Evolutionary conservation across 1,140 invertebrate genomes (phyloP).

Genomic region (Aphis craccivora): DNA sequence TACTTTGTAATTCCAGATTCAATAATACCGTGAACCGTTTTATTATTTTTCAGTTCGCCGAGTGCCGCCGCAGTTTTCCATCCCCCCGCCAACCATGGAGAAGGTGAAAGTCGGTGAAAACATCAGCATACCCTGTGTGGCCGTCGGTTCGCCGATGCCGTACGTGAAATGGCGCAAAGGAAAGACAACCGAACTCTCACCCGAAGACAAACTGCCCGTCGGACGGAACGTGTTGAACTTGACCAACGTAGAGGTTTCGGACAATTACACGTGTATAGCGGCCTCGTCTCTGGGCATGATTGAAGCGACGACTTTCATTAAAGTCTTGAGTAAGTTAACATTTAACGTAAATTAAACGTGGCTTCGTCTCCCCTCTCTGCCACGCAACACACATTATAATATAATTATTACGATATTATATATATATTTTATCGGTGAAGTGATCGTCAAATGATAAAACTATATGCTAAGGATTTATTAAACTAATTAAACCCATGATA

Average conservation of each 20-base stretch:
- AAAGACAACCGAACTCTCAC: slow-evolving; percentile 79
- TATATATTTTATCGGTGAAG: not conserved
- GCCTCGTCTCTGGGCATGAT: slow-evolving; percentile 92
- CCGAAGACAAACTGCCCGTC: slow-evolving; percentile 84
- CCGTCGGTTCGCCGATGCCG: slow-evolving; percentile 96
- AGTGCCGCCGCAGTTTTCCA: slow-evolving; percentile 93
- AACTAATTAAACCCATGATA: slow-evolving; percentile 26
- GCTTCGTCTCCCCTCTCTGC: not conserved
- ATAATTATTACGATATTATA: slow-evolving; percentile 17
- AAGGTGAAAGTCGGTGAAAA: slow-evolving; percentile 90
- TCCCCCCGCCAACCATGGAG: slow-evolving; percentile 80
- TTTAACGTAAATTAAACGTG: slow-evolving; percentile 6
- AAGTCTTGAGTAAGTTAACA: slow-evolving; percentile 88
- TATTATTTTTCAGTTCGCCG: slow-evolving; percentile 76
- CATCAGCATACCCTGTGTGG: slow-evolving; percentile 94
- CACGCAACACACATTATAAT: not conserved
- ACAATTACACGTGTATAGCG: slow-evolving; percentile 96
- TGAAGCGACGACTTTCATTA: slow-evolving; percentile 83
- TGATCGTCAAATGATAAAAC: slow-evolving; percentile 30
- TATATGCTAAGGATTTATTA: slow-evolving; percentile 26
- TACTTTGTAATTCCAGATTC: not conserved
- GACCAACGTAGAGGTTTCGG: slow-evolving; percentile 86
- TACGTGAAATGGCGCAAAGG: slow-evolving; percentile 95
- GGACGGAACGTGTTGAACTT: slow-evolving; percentile 86
- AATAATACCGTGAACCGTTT: not conserved